Conservation (phyloP, 2,113 vertebrate species). For the Paradoxurus hermaphroditus region DNA sequence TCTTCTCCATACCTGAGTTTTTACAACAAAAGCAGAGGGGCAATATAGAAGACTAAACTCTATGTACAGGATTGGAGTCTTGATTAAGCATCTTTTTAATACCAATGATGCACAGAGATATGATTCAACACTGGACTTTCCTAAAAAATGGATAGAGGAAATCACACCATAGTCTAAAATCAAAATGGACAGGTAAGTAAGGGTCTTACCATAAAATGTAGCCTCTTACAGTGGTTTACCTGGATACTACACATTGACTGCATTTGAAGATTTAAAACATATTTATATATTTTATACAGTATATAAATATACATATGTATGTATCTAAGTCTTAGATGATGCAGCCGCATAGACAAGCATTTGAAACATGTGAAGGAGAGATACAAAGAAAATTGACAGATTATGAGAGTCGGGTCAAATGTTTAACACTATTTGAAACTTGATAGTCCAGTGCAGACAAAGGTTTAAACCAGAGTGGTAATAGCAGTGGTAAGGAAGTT, state of each 20-base stretch:
- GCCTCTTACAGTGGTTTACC: neutral
- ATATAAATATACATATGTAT: too few relatives aligned
- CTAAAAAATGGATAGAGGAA: neutral
- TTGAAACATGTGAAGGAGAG: neutral
- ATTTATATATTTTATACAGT: too few relatives aligned
- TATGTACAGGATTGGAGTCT: neutral
- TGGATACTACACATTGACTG: neutral
- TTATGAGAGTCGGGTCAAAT: neutral
- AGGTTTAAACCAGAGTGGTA: neutral
- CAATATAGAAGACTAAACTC: neutral
- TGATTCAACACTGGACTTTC: neutral
- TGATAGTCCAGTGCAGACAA: neutral
- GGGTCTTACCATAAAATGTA: neutral
- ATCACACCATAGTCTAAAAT: neutral
- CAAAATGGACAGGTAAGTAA: neutral
- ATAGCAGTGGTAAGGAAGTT: neutral
- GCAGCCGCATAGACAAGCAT: accelerated
- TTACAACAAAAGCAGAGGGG: neutral
- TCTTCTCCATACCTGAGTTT: neutral
- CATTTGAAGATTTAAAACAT: too few relatives aligned
- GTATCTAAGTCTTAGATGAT: neutral
- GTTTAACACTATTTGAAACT: neutral
- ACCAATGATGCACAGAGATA: neutral
- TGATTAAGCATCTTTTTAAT: neutral
- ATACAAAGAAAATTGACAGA: neutral